phyloP scores from a whole-genome alignment of 2,888 invertebrate species.

The Yponomeuta plumbellus region DNA sequence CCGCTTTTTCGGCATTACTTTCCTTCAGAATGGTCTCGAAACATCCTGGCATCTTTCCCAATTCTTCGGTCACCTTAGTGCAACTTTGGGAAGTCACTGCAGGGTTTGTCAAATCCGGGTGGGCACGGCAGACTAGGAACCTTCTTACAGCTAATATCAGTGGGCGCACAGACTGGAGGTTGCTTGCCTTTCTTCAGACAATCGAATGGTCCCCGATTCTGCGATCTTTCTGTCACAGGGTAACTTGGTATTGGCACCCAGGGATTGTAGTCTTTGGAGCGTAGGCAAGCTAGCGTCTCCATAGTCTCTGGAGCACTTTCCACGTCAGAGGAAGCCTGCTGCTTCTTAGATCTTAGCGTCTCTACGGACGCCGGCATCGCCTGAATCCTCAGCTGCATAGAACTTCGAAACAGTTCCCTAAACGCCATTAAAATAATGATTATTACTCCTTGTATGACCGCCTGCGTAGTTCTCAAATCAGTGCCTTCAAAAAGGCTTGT shows the following conservation, averaged over 20 bases:
- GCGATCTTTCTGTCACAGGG: neutral
- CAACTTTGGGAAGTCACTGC: neutral
- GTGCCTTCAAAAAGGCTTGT: neutral
- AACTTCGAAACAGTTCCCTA: neutral
- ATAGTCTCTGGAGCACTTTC: too few relatives aligned
- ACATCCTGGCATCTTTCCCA: too few relatives aligned
- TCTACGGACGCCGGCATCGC: neutral
- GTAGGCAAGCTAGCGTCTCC: neutral
- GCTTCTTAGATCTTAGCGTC: neutral
- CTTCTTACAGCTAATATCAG: neutral
- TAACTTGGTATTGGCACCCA: neutral
- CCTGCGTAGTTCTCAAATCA: neutral
- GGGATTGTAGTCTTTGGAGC: neutral
- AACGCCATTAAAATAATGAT: neutral
- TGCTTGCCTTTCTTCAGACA: neutral
- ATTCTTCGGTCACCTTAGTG: neutral
- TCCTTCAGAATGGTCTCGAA: too few relatives aligned
- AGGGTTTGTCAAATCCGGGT: neutral
- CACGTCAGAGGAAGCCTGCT: too few relatives aligned
- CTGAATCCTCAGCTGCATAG: neutral
- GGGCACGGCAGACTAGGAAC: neutral
- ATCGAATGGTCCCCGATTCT: neutral
- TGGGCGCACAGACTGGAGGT: neutral
- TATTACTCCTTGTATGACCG: neutral
- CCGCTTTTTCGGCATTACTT: too few relatives aligned